Evolutionary conservation across 1,140 invertebrate species (phyloP).

Genomic region (Caerostris darwini): DNA sequence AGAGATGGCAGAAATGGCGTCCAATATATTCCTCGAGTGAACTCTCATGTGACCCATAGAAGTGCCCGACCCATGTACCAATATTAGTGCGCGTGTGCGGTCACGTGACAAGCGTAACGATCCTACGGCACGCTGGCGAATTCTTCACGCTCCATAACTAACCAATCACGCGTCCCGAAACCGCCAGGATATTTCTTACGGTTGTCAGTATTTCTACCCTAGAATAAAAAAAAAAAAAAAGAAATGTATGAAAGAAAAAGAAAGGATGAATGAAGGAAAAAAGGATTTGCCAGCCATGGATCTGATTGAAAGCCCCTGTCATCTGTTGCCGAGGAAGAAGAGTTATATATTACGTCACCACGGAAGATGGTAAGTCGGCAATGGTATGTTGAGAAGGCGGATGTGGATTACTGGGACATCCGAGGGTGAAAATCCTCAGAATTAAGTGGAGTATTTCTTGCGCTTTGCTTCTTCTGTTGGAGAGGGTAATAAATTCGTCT

Average conservation of each 20-base stretch:
- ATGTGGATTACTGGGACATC: neutral
- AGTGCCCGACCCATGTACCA: slow-evolving; percentile 6
- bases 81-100: slow-evolving; percentile 16
- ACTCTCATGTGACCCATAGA: slow-evolving; percentile 49
- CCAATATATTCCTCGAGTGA: slow-evolving; percentile 67
- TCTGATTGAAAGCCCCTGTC: slow-evolving; percentile 26
- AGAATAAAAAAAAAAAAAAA: neutral
- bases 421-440: neutral
- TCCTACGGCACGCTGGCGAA: neutral
- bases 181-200: slow-evolving; percentile 25
- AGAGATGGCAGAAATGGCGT: slow-evolving; percentile 1
- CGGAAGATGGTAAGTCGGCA: too few relatives aligned
- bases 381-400: neutral
- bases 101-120: slow-evolving; percentile 43
- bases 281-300: neutral
- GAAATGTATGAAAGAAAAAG: neutral
- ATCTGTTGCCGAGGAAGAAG: slow-evolving; percentile 4
- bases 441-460: neutral
- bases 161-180: slow-evolving; percentile 40
- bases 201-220: neutral
- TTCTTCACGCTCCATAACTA: slow-evolving; percentile 56
- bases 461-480: neutral
- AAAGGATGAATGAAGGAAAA: neutral
- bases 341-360: slow-evolving; percentile 13
- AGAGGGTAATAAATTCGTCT: too few relatives aligned